Percentiles rank a stretch among this genome's conserved stretches.
Evolutionary conservation across 2,113 vertebrate species (phyloP).

Genomic region (Callipepla californica): DNA sequence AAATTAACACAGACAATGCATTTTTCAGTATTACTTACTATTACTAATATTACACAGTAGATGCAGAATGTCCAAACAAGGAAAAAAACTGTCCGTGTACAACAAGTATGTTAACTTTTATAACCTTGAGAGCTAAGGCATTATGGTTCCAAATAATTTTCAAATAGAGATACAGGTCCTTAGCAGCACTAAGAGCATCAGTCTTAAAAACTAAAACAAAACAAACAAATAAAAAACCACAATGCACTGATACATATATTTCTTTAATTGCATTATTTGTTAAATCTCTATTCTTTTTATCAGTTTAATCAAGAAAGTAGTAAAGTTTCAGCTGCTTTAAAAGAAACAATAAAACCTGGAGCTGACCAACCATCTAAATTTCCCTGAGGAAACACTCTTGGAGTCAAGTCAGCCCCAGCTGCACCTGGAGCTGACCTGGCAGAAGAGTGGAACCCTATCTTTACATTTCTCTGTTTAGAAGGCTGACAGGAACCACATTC

Average conservation of each 20-base stretch:
- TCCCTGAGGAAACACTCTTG: not conserved
- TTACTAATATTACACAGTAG: not conserved
- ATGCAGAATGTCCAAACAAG: not conserved
- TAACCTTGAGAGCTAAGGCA: not conserved
- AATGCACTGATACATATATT: not conserved
- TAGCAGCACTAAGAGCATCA: not conserved
- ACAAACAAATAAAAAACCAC: not conserved
- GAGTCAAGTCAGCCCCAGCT: not conserved
- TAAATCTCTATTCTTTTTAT: not conserved
- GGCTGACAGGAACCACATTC: not conserved
- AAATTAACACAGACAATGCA: not conserved
- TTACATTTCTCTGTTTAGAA: not conserved
- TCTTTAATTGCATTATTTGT: not conserved
- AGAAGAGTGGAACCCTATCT: not conserved
- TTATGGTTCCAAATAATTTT: not conserved
- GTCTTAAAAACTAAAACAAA: not conserved
- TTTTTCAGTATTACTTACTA: not conserved
- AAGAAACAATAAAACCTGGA: not conserved
- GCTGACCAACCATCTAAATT: not conserved
- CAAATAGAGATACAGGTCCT: not conserved
- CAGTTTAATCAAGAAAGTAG: not conserved
- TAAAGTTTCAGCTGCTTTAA: not conserved
- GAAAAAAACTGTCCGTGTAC: not conserved
- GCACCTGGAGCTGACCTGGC: not conserved
- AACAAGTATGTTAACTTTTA: not conserved